Conservation (phyloP, 1,140 invertebrate genomes). For the Luehdorfia chinensis region DNA sequence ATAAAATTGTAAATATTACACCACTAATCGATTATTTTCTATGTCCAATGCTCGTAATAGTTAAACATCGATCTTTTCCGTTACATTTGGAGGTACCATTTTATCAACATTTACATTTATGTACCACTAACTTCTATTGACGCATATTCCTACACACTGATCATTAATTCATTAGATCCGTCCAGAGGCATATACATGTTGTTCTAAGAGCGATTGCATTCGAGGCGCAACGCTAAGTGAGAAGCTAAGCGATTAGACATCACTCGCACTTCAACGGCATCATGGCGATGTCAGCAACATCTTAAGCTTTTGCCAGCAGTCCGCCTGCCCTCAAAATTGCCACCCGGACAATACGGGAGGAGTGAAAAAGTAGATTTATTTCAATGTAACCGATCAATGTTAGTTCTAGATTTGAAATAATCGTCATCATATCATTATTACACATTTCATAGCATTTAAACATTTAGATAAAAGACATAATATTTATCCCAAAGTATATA, state of each 20-base stretch:
- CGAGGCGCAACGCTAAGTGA: neutral
- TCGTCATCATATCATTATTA: slow-evolving; percentile 64
- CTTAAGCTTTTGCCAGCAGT: neutral
- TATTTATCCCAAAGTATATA: slow-evolving; percentile 37
- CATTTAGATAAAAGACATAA: slow-evolving; percentile 43
- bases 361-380: slow-evolving; percentile 12
- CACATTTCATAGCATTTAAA: slow-evolving; percentile 47
- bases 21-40: no score
- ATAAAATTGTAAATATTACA: no score
- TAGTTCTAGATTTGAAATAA: slow-evolving; percentile 44
- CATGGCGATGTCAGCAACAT: neutral
- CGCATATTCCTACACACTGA: slow-evolving; percentile 10
- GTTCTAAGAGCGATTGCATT: slow-evolving; percentile 10
- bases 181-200: slow-evolving; percentile 9
- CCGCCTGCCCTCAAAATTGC: slow-evolving; percentile 11
- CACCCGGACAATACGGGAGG: slow-evolving; percentile 8
- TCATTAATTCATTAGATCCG: slow-evolving; percentile 14
- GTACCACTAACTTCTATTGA: slow-evolving; percentile 1
- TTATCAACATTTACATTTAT: slow-evolving; percentile 10
- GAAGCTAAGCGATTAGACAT: neutral
- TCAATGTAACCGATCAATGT: slow-evolving; percentile 19
- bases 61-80: slow-evolving; percentile 2
- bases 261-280: neutral
- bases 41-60: neutral
- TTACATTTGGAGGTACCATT: slow-evolving; percentile 9